Evolutionary conservation across 2,888 invertebrate genomes (phyloP), one percentile per base, ranked within the genome.

Genomic region (Drosophila nr. fundita): DNA sequence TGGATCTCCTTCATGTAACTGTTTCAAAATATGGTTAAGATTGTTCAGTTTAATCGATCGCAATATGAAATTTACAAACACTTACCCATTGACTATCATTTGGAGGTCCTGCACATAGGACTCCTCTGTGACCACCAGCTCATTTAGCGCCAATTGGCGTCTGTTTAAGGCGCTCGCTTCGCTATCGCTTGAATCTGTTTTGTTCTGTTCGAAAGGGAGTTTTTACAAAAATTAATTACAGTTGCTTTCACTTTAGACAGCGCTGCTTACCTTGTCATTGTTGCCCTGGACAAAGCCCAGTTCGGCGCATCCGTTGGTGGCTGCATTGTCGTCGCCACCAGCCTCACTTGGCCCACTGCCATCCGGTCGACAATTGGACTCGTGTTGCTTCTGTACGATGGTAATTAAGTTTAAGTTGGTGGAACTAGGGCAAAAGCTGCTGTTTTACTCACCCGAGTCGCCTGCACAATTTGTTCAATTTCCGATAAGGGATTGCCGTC

Each of bases 381-480:
- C 93, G 82, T 93, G 93, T 89, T 92, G 93, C 84, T 93, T 93
- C 93, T 93, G 73, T 60, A 10, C 15, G 32, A n/a, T 27, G 18
- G 2, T 3, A 24, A 13, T 48, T 21, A 36, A 38, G 42, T 60
- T 11, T 3, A 29, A 21, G 8, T 57, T 30, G 15, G 24, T 24
- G 1, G 24, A 45, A 24, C 24, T 45, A 4, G 15, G 29, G 2
- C 13, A n/a, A 15, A 13, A 38, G 27, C 15, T 53, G 32, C 13
- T n/a, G 15, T 3, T 57, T 24, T 18, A 94, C 95, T 95, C 95
- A 97, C 98, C 96, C 98, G 97, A 95, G 97, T 95, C 93, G 97
- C 97, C 95, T 98, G 98, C 92, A 98, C 98, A 93, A 98, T 97
- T 94, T 98, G 98, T 94, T 98, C 98, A 89, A 99, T 98, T 95